Evolutionary conservation across 2,888 invertebrate genomes (phyloP).

Genomic region (Cosmopolites sordidus): DNA sequence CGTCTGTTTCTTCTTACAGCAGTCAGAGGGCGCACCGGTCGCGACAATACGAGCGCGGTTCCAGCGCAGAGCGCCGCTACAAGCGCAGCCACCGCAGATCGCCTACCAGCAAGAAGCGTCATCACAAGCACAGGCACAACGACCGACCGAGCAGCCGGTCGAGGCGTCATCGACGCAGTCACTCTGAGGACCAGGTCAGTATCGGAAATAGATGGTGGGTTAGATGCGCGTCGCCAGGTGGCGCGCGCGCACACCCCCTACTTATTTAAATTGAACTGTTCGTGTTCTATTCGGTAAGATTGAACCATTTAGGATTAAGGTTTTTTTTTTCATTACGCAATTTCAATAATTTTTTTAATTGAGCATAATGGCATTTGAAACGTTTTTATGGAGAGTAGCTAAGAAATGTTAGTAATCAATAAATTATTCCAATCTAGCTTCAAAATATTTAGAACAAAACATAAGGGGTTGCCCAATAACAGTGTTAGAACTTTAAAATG

Average conservation of each 20-base stretch:
- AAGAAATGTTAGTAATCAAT: too few species aligned
- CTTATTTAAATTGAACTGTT: neutral
- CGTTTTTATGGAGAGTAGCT: too few species aligned
- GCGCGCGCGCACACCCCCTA: neutral
- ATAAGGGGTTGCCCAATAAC: too few species aligned
- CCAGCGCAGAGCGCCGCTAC: constrained; percentile 75
- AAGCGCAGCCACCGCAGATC: constrained; percentile 82
- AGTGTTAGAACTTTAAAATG: too few species aligned
- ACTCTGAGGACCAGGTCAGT: constrained; percentile 50
- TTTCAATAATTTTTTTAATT: too few species aligned
- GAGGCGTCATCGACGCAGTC: constrained; percentile 48
- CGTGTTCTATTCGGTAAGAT: constrained; percentile 17
- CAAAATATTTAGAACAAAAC: too few species aligned
- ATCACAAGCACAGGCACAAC: constrained; percentile 64
- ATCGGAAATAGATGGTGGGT: constrained; percentile 19
- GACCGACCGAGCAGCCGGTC: constrained; percentile 48
- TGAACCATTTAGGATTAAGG: constrained; percentile 15
- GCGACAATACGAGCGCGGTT: constrained; percentile 66
- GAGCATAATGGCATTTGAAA: too few species aligned
- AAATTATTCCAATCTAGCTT: too few species aligned
- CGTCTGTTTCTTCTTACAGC: constrained; percentile 45
- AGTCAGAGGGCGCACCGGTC: constrained; percentile 58
- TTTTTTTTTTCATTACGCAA: constrained; percentile 3
- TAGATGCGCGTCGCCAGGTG: neutral
- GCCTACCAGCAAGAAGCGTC: constrained; percentile 71